Evolutionary conservation across 2,113 vertebrate genomes (phyloP).

Genomic region (Willisornis vidua): DNA sequence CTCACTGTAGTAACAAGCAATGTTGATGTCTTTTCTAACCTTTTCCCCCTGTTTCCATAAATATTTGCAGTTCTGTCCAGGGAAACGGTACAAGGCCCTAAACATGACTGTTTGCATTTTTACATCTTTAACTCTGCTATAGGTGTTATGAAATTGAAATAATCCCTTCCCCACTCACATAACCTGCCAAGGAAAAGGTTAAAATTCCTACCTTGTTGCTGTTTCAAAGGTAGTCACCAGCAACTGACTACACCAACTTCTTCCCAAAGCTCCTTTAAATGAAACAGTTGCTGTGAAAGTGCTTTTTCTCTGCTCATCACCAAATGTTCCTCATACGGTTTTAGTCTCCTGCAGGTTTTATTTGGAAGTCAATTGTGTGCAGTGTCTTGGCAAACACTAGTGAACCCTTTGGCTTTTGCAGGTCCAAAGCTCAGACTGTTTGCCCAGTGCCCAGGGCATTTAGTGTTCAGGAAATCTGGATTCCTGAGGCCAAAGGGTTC

Average conservation of each 20-base stretch:
- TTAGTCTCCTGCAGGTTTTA: not conserved
- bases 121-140: not conserved
- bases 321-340: not conserved
- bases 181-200: slow-evolving; percentile 27
- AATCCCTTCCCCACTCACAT: not conserved
- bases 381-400: not conserved
- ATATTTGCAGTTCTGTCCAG: slow-evolving; percentile 22
- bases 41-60: not conserved
- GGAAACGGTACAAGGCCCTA: slow-evolving; percentile 45
- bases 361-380: not conserved
- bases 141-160: not conserved
- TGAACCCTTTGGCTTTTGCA: slow-evolving; percentile 10
- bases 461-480: slow-evolving; percentile 1
- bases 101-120: not conserved
- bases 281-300: not conserved
- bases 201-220: not conserved
- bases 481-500: slow-evolving; percentile 65
- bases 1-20: slow-evolving; percentile 29
- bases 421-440: slow-evolving; percentile 22
- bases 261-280: slow-evolving; percentile 7
- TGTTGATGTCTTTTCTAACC: not conserved
- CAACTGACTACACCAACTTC: not conserved
- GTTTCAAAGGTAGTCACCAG: not conserved
- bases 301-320: not conserved
- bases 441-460: not conserved